Conservation (phyloP, 1,140 invertebrate genomes). For the Drosophila erecta region DNA sequence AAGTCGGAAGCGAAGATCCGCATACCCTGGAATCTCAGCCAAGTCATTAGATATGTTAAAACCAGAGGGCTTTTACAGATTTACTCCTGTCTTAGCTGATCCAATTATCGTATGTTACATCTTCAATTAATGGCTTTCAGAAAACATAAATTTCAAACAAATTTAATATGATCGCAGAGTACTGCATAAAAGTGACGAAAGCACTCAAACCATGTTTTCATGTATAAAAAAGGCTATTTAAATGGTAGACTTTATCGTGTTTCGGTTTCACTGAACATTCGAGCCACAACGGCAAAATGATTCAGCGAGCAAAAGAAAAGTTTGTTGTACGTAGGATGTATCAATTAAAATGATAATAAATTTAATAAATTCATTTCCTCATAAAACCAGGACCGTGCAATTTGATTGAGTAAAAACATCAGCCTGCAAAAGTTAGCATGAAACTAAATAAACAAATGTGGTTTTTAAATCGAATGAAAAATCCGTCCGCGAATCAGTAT, state of each 20-base stretch:
- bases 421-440: too few species aligned
- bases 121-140: too few species aligned
- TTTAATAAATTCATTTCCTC: not conserved
- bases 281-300: not conserved
- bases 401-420: too few species aligned
- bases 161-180: too few species aligned
- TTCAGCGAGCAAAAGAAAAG: constrained; percentile 5
- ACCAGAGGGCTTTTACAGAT: too few species aligned
- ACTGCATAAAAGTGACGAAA: not conserved
- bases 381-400: too few species aligned
- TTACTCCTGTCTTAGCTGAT: not conserved
- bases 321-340: not conserved
- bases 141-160: too few species aligned
- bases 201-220: not conserved
- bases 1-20: constrained; percentile 13
- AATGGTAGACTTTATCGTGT: constrained; percentile 1
- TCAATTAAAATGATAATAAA: not conserved
- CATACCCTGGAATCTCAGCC: constrained; percentile 26
- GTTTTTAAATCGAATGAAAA: not conserved
- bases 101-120: not conserved
- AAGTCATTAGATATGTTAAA: not conserved
- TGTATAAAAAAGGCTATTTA: not conserved
- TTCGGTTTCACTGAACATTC: constrained; percentile 3
- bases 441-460: too few species aligned
- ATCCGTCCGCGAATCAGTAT: not conserved